Percentiles rank a stretch among this genome's conserved stretches.
Evolutionary conservation across 2,113 vertebrate species (phyloP).

Genomic region (Calidris pugnax): DNA sequence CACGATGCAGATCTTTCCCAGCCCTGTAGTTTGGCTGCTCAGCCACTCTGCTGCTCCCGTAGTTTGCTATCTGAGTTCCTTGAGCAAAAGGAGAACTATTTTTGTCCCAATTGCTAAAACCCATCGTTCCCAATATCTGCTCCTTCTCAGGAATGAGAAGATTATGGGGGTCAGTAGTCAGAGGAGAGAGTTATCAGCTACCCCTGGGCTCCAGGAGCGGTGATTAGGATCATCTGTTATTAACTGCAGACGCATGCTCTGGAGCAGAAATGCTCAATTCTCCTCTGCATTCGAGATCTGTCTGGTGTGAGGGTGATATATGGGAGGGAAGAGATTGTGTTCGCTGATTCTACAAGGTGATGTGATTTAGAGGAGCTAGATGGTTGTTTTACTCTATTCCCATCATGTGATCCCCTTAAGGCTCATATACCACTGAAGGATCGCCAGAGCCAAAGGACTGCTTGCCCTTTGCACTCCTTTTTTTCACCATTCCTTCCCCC

Average conservation of each 20-base stretch:
- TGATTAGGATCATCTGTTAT: conserved; percentile 59
- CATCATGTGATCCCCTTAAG: conserved; percentile 9
- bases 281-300: neutral
- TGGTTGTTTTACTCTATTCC: neutral
- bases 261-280: conserved; percentile 35
- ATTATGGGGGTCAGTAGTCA: conserved; percentile 38
- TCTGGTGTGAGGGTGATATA: conserved; percentile 48
- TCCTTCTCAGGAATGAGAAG: conserved; percentile 37
- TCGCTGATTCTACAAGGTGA: conserved; percentile 29
- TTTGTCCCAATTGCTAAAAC: conserved; percentile 30
- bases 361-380: conserved; percentile 54
- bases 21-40: neutral
- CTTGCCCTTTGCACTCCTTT: neutral
- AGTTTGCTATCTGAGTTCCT: conserved; percentile 22
- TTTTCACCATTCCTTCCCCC: neutral
- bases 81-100: conserved; percentile 13
- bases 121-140: neutral
- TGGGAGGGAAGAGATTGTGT: conserved; percentile 44
- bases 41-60: neutral
- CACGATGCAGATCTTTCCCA: neutral
- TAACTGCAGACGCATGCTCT: neutral
- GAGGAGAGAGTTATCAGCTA: conserved; percentile 38
- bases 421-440: neutral
- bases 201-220: conserved; percentile 10
- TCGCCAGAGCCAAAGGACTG: neutral